A percentile compares a stretch with the other conserved stretches of the same genome.
Conservation (phyloP, 2,113 vertebrate genomes). For the Engraulis encrasicolus region DNA sequence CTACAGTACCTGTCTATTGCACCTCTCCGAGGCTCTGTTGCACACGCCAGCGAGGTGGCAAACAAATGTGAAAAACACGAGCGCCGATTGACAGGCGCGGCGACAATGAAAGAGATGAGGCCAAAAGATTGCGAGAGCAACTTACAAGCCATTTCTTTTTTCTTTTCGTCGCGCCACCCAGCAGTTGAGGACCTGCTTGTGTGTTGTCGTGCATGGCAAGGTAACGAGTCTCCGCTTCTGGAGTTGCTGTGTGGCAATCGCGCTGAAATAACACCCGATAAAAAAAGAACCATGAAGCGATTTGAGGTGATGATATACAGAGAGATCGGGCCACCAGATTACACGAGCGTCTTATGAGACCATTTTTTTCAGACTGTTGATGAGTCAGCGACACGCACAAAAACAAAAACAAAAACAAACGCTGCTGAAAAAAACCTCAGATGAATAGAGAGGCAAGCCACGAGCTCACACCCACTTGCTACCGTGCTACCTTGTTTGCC, state of each 20-base stretch:
- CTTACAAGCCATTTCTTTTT: too few species aligned
- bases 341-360: slow-evolving; percentile 40
- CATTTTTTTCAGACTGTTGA: slow-evolving; percentile 39
- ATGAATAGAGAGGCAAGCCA: slow-evolving; percentile 49
- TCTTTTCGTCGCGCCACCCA: too few species aligned
- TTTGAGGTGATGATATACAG: slow-evolving; percentile 30
- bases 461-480: slow-evolving; percentile 52
- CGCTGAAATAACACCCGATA: too few species aligned
- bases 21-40: background rate
- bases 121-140: too few species aligned
- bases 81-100: too few species aligned
- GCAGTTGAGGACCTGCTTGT: too few species aligned
- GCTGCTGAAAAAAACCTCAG: slow-evolving; percentile 39
- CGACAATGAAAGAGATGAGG: too few species aligned
- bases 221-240: too few species aligned
- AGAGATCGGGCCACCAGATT: slow-evolving; percentile 19
- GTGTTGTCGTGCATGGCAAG: too few species aligned
- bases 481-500: slow-evolving; percentile 47
- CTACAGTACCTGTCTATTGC: too few species aligned
- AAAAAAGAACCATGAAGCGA: too few species aligned
- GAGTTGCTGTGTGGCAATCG: too few species aligned
- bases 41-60: background rate
- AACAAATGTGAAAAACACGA: slow-evolving; percentile 24
- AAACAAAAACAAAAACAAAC: slow-evolving; percentile 58
- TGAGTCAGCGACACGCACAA: slow-evolving; percentile 59